Conservation (phyloP, 2,888 invertebrate genomes). For the Mesoligia furuncula region DNA sequence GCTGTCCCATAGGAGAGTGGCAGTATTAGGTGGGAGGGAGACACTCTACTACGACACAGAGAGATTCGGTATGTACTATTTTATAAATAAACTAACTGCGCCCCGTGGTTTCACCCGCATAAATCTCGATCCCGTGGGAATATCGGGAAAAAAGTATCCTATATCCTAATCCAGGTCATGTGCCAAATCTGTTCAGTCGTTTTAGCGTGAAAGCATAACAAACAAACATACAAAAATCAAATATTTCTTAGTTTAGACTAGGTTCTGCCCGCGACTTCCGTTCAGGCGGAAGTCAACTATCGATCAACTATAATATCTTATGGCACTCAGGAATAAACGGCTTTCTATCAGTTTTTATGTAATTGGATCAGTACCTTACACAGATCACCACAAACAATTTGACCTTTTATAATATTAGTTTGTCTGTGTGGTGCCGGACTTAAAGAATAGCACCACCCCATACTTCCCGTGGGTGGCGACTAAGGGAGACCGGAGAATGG, state of each 20-base stretch:
- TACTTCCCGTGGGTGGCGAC: too few species aligned
- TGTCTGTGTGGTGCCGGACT: too few species aligned
- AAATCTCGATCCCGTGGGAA: too few species aligned
- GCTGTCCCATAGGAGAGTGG: constrained; percentile 90
- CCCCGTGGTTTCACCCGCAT: neutral
- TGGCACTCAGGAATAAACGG: neutral
- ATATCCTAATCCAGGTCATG: neutral
- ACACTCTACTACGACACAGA: constrained; percentile 94
- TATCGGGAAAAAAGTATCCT: neutral
- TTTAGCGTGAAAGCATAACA: neutral
- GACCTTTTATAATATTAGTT: neutral
- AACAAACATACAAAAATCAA: neutral
- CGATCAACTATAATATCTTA: neutral
- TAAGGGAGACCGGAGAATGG: too few species aligned
- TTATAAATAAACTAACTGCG: neutral
- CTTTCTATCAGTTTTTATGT: neutral
- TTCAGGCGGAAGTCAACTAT: neutral
- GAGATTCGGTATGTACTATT: constrained; percentile 91
- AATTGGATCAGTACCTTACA: neutral
- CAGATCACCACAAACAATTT: neutral
- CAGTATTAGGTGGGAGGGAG: constrained; percentile 93
- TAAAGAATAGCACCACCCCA: too few species aligned
- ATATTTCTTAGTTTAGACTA: neutral
- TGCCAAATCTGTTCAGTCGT: neutral
- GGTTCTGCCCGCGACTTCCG: neutral